A percentile compares a stretch with the other conserved stretches of the same genome.
These are phyloP conservation scores for Cynoglossus semilaevis DNA, from an alignment of 2,113 vertebrate genomes.

Conservation along the genomic window DNA sequence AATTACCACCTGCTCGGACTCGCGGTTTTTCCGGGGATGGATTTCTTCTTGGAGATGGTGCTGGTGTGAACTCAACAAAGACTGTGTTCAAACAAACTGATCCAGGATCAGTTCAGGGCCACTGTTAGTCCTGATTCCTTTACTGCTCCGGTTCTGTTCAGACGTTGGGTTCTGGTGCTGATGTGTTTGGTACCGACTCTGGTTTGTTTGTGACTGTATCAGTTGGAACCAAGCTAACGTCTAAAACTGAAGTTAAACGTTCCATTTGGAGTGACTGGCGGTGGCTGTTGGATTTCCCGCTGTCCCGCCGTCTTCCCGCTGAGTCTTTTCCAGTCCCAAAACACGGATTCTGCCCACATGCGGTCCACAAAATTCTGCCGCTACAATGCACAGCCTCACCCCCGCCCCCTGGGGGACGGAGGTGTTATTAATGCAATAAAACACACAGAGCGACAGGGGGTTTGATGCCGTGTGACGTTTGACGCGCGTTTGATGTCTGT, in stretches of 20 bases:
- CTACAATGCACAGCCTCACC: slow-evolving; percentile 41
- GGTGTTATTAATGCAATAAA: slow-evolving; percentile 73
- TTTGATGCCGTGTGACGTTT: slow-evolving; percentile 45
- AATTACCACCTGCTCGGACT: slow-evolving; percentile 60
- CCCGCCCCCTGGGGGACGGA: slow-evolving; percentile 54
- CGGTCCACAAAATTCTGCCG: slow-evolving; percentile 50
- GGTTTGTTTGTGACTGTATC: no score
- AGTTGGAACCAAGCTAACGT: no score
- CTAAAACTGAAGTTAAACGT: not conserved
- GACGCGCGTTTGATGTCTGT: no score
- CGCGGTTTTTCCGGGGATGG: slow-evolving; percentile 55
- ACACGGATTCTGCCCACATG: slow-evolving; percentile 42
- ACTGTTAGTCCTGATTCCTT: no score
- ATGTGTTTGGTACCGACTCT: no score
- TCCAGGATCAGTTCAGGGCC: no score
- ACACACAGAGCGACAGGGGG: slow-evolving; percentile 49
- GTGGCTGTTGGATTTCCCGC: slow-evolving; percentile 44
- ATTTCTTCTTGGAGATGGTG: no score
- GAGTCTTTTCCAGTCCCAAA: slow-evolving; percentile 41
- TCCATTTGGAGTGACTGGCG: slow-evolving; percentile 20
- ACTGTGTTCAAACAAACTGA: no score
- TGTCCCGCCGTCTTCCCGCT: slow-evolving; percentile 49
- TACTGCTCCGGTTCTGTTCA: no score
- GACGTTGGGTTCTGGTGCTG: no score
- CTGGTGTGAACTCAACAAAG: no score